phyloP scores from a whole-genome alignment of 2,888 invertebrate species.

The Drosophila phalerata region DNA sequence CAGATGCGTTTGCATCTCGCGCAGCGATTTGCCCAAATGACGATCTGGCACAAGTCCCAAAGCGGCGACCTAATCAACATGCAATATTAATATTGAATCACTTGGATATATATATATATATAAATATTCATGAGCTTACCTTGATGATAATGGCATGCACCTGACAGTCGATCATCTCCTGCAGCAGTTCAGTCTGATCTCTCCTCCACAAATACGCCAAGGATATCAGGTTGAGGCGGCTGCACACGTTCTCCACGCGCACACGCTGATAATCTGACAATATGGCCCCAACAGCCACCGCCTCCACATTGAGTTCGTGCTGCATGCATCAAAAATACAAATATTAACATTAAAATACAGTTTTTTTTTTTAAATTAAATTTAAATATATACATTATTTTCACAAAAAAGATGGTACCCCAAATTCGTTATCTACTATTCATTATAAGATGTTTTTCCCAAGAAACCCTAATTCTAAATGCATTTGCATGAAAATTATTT shows the following conservation, averaged over 20 bases:
- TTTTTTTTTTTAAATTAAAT: too few species aligned
- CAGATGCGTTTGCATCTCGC: conserved; percentile 95
- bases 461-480: too few species aligned
- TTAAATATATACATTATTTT: too few species aligned
- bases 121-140: conserved; percentile 86
- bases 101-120: not conserved
- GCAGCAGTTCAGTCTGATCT: conserved; percentile 96
- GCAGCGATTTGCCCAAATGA: conserved; percentile 94
- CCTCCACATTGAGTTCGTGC: conserved; percentile 92
- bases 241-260: conserved; percentile 99
- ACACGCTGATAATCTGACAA: conserved; percentile 99
- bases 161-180: conserved; percentile 98
- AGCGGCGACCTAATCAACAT: conserved; percentile 88
- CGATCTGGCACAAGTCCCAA: conserved; percentile 94
- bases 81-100: not conserved
- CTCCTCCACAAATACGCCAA: conserved; percentile 98
- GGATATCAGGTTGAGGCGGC: conserved; percentile 94
- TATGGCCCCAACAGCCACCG: conserved; percentile 98
- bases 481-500: too few species aligned
- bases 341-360: not conserved
- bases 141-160: conserved; percentile 98
- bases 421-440: too few species aligned
- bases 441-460: too few species aligned
- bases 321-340: conserved; percentile 30
- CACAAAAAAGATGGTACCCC: too few species aligned